These are phyloP conservation scores for Mnemiopsis leidyi DNA, from an alignment of 37 sponge, comb jelly and placozoan genomes.

Conservation along the genomic window DNA sequence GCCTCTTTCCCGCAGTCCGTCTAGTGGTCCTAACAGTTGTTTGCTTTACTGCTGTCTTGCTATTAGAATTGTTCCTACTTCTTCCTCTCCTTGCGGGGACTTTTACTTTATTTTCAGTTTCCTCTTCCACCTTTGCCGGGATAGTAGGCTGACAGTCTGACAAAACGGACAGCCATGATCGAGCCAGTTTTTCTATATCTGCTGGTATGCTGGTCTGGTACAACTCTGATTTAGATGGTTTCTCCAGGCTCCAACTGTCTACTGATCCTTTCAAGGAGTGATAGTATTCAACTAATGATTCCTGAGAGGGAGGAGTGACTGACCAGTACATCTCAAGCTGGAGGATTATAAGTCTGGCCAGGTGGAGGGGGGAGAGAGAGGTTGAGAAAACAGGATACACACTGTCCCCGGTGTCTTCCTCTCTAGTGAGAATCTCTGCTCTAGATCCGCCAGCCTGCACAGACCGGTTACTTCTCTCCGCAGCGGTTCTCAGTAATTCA, in stretches of 20 bases:
- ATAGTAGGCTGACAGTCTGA: not conserved
- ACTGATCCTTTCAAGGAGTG: not conserved
- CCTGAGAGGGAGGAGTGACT: not conserved
- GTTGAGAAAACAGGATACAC: conserved; percentile 59
- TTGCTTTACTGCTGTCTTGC: not conserved
- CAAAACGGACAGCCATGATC: not conserved
- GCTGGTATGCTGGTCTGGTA: not conserved
- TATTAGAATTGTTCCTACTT: not conserved
- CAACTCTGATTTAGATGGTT: not conserved
- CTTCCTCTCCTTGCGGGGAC: not conserved
- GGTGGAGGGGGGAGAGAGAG: not conserved
- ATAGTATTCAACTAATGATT: not conserved
- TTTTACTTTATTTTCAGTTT: not conserved
- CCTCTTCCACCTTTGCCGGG: not conserved
- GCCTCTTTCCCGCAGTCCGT: not conserved
- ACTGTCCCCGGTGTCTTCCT: not conserved
- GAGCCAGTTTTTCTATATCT: not conserved
- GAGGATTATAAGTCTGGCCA: not conserved
- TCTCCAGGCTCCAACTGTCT: not conserved
- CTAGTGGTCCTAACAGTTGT: not conserved
- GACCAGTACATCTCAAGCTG: not conserved
- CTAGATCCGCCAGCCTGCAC: not conserved
- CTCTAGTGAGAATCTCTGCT: too few species aligned
- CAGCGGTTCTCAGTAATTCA: not conserved
- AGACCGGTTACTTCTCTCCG: not conserved